Evolutionary conservation across 2,797 vertebrate genomes (phyloP), one percentile per base, ranked within the genome.

Genomic region (Sitta carolinensis): DNA sequence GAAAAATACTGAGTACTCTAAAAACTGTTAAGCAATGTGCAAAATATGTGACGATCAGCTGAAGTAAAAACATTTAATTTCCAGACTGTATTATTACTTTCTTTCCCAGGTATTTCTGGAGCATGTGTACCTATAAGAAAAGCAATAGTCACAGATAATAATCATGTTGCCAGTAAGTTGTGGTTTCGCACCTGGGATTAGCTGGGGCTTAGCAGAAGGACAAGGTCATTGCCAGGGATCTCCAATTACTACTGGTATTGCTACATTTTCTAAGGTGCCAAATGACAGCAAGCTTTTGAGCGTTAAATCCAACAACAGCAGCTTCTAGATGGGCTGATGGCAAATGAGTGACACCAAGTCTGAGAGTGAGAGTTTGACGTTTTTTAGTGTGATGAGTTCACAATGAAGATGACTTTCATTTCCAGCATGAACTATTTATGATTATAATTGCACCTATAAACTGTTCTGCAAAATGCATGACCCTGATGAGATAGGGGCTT

Each of bases 141-240:
- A 80, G 45, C 61, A 87, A 76, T 92, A 97, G 93, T 84, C 92
- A 83, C 48, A 20, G 66, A 86, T 97, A 97, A 97, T 96, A 95
- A 97, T 95, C 94, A 36, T 85, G 62, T 88, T 97, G 96, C 96
- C 96, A 97, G 92, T 92, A 94, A 97, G 91, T 83, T 95, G 97
- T 96, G 91, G 87, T 96, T 87, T 93, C 18, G 23, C 93, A 93
- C 83, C 89, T 84, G 68, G 95, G 96, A 95, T 97, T 97, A 97
- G 93, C 89, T 8, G 19, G 77, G 94, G 89, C 45, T 97, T 95
- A 94, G 87, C 94, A 91, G 94, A 94, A 97, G 95, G 93, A 97
- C 97, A 97, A 97, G 97, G 97, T 96, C 96, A 97, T 96, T 97
- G 95, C 91, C 89, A 93, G 95, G 93, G 92, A 94, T 97, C 94